A percentile compares a stretch with the other conserved stretches of the same genome.
Evolutionary conservation across 1,140 invertebrate genomes (phyloP).

Genomic region (Andrena cerasifolii): DNA sequence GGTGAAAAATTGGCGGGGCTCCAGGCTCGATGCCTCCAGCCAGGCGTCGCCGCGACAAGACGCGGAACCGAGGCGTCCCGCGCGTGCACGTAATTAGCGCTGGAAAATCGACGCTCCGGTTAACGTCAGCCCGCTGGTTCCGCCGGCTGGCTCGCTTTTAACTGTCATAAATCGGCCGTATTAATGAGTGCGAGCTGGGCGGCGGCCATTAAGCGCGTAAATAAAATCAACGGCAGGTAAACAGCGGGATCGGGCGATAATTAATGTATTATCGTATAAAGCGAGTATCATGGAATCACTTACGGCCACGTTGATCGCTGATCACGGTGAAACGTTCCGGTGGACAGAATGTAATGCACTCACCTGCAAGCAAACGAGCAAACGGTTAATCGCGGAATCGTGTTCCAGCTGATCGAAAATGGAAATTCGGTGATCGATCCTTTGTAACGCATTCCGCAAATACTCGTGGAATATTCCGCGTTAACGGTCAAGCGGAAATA

Average conservation of each 20-base stretch:
- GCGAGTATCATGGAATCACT: slow-evolving; percentile 6
- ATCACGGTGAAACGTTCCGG: not conserved
- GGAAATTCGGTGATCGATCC: too few relatives aligned
- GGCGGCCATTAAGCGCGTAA: slow-evolving; percentile 7
- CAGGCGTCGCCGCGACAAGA: slow-evolving; percentile 45
- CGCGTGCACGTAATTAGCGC: slow-evolving; percentile 48
- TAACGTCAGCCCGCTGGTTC: not conserved
- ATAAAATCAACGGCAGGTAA: slow-evolving; percentile 32
- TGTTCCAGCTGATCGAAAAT: too few relatives aligned
- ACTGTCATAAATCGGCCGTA: not conserved
- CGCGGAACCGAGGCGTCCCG: not conserved
- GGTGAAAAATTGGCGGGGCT: slow-evolving; percentile 52
- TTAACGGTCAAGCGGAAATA: too few relatives aligned
- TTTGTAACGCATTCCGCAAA: too few relatives aligned
- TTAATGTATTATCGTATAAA: slow-evolving; percentile 14
- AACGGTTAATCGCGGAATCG: not conserved
- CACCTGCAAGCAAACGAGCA: slow-evolving; percentile 44
- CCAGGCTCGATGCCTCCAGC: slow-evolving; percentile 28
- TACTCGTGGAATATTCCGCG: too few relatives aligned
- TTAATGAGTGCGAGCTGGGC: slow-evolving; percentile 6
- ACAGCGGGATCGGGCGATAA: slow-evolving; percentile 20
- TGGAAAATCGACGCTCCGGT: slow-evolving; percentile 24
- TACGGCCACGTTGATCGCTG: slow-evolving; percentile 12
- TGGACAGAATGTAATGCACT: not conserved
- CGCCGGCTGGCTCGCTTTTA: not conserved